Percentiles rank a stretch among this genome's conserved stretches.
Conservation (phyloP, 2,888 invertebrate genomes). For the Himalopsyche kuldschensis region DNA sequence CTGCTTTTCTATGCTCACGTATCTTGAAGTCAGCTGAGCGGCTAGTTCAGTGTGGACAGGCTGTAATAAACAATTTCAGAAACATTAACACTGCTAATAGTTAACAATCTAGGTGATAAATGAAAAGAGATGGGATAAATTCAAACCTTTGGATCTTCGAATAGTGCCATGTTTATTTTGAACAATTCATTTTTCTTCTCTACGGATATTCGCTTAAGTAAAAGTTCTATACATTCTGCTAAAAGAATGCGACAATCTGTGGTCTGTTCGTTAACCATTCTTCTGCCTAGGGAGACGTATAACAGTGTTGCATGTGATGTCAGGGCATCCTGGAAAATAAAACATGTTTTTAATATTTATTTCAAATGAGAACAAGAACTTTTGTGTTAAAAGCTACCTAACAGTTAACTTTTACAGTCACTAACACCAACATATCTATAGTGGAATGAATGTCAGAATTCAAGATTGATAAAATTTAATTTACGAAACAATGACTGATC, state of each 20-base stretch:
- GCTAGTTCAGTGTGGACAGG: conserved; percentile 73
- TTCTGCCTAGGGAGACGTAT: conserved; percentile 73
- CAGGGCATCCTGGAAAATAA: conserved; percentile 58
- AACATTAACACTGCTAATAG: no score
- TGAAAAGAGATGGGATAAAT: no score
- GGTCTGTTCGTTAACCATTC: conserved; percentile 81
- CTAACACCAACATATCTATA: no score
- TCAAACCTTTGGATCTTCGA: conserved; percentile 65
- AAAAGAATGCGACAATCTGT: conserved; percentile 73
- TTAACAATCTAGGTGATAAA: no score
- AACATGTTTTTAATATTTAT: background rate
- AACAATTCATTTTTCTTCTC: conserved; percentile 69
- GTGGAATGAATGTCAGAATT: no score
- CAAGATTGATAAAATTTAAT: no score
- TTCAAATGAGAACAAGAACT: no score
- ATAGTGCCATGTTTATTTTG: conserved; percentile 69
- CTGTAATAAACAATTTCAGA: conserved; percentile 51
- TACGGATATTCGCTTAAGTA: conserved; percentile 64
- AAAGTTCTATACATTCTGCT: conserved; percentile 70
- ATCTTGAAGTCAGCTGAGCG: conserved; percentile 77
- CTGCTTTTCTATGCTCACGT: conserved; percentile 74
- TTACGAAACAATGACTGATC: no score
- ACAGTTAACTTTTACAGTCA: no score
- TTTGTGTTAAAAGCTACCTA: no score
- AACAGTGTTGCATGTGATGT: conserved; percentile 66